Evolutionary conservation across 2,113 vertebrate species (phyloP), one percentile per base, ranked within the genome.

Genomic region (Cebidichthys violaceus): DNA sequence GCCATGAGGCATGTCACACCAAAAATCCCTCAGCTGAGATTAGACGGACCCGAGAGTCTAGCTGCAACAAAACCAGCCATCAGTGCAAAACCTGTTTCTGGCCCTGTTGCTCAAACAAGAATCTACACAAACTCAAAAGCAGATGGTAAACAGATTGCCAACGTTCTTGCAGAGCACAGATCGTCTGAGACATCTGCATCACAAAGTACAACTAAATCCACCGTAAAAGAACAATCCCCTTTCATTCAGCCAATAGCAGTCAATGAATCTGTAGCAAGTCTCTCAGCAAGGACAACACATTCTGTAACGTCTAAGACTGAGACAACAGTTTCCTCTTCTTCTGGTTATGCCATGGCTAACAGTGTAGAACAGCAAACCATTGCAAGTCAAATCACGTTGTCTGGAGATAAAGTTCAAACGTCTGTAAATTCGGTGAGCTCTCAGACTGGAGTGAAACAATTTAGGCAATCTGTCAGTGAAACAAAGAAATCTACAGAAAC

Each of bases 21-120:
- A 66, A 86, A 79, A 77, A 90, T 79, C 64, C 78, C 88, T 66
- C 62, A 24, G 67, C 70, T 88, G 13, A 84, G 72, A 73, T 68
- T 29, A 69, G 62, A 86, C 11, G 77, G 67, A 74, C 35, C 55
- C 24, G 64, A 82, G 17, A 72, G 41, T 69, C 71, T 2, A 67
- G 24, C 80, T 29, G 20, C 29, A 66, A 24, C 39, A 55, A 88
- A 79, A 6, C 15, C 47, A 45, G 7, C 35, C 0, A 29, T 33
- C 0, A 68, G 81, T 75, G 9, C 45, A 77, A 61, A 29, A 33
- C 47, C 55, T 20, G 6, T 27, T 73, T 70, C 20, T 80, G 67
- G 17, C 18, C 60, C 67, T 29, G 4, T 29, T 83, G 29, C 43
- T 69, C 71, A 80, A 75, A 75, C 66, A 18, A 59, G 11, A 69